Conservation (phyloP, 1,140 invertebrate species). For the Paracyclopina nana region DNA sequence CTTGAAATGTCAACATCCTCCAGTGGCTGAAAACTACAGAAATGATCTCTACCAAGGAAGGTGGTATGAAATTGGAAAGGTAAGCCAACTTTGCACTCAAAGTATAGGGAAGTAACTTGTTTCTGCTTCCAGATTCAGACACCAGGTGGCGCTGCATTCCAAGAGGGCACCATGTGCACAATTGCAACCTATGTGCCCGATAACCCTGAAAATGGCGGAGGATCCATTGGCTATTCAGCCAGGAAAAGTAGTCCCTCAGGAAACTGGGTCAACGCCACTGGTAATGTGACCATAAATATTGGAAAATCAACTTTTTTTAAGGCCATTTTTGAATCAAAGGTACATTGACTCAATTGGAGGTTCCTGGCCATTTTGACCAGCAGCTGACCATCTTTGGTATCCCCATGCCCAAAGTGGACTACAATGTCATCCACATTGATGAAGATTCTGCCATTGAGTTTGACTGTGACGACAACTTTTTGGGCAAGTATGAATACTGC, state of each 20-base stretch:
- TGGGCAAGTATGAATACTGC: conserved; percentile 25
- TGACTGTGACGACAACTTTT: conserved; percentile 22
- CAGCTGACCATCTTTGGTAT: conserved; percentile 8
- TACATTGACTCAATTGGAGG: conserved; percentile 19
- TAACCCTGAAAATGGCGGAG: conserved; percentile 21
- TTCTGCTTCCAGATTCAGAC: conserved; percentile 21
- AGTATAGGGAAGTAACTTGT: conserved; percentile 16
- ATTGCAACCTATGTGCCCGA: conserved; percentile 22
- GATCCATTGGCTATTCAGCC: conserved; percentile 23
- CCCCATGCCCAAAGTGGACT: conserved; percentile 22
- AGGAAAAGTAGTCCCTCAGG: conserved; percentile 21
- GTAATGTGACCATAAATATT: conserved; percentile 16
- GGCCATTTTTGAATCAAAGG: too few relatives aligned
- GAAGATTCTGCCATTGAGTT: conserved; percentile 25
- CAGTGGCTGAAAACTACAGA: neutral
- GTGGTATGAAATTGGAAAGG: conserved; percentile 1
- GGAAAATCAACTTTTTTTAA: too few relatives aligned
- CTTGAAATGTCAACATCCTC: conserved; percentile 2
- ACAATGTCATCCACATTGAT: conserved; percentile 25
- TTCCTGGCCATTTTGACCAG: conserved; percentile 25
- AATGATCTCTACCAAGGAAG: neutral
- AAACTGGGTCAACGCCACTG: conserved; percentile 23
- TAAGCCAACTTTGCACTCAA: neutral
- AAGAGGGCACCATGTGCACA: conserved; percentile 25
- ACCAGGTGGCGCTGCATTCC: conserved; percentile 23